Base-by-base conservation (phyloP, 2,113 vertebrate genomes). In the Smithornis capensis region DNA sequence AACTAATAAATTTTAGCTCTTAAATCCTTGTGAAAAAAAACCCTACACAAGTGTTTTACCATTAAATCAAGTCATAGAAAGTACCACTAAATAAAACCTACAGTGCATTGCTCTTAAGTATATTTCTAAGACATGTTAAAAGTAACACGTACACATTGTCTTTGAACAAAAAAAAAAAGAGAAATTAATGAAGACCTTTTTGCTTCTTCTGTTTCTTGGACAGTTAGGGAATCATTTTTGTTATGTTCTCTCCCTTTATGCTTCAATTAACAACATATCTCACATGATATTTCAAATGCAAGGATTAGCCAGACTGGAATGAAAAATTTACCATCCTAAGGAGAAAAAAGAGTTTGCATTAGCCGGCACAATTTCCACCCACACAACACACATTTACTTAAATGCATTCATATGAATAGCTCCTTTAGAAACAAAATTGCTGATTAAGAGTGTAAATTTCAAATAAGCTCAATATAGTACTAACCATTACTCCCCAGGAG, bases 261-360 rank as follows among this genome's bases (percentile, higher is more conserved):
- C 14, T 77, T 5, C 3, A 1, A 40, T 77, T 88, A 86, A 59
- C 38, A 47, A 15, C 24, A 74, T 12, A 45, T 21, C 10, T 74
- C 6, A 0, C n/a, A 25, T 13, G 7, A 5, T 22, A 85, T 53
- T 81, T 67, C 19, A 84, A 50, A 62, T 47, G n/a, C 0, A 0
- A 69, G 14, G 21, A 67, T 81, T 67, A 84, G 15, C 18, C 21
- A 92, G 31, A 67, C 18, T 42, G 33, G 14, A 91, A 56, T 31
- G 18, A 84, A 87, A 73, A 62, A 47, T 4, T 62, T 83, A 52
- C 8, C 90, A 1, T 57, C 11, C 28, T 35, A 59, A 70, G 2
- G 9, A 77, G 25, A 87, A 68, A 60, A 81, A 49, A 33, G 12
- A 52, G 67, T 77, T 70, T 29, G 7, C 25, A 50, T 74, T 50